Evolutionary conservation across 1,140 invertebrate genomes (phyloP), one percentile per base, ranked within the genome.

Genomic region (Macrosteles quadrilineatus): DNA sequence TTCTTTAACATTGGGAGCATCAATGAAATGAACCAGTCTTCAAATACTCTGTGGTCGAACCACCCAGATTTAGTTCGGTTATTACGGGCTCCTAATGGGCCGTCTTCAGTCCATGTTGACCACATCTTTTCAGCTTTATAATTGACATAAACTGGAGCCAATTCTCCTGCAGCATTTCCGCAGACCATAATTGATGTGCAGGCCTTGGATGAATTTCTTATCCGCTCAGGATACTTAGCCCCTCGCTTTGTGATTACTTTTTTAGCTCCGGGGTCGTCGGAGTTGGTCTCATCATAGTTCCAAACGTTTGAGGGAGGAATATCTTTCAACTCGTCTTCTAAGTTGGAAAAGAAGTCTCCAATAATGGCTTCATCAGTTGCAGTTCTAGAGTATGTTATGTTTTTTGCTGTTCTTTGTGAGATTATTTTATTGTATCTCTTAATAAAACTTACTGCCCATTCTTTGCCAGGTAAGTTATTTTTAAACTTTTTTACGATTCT

Each of bases 271-370:
- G 70, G 71, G 72, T 82, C 76, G 71, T 81, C 80, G 0, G 80
- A 69, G 73, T 81, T 81, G 4, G 80, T 83, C 73, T 82, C 78
- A 72, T 83, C 81, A 73, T 76, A 83, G 72, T 83, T 83, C 0
- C 78, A 67, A 19, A 83, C 78, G 63, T 78, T 75, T 31, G 67
- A 12, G 21, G 76, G 72, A 32, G 77, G 77, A 27, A 80, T 73
- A 29, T 74, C 73, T 73, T 78, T 45, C 11, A 82, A 29, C 21
- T 67, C 63, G 55, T 63, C 40, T 67, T 53, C 27, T 21, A 81
- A 68, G 72, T 81, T 71, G 17, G 73, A 64, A 67, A 78, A 76
- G 77, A 75, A 78, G 55, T 70, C 36, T 30, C 76, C 75, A 36
- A 73, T 19, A 25, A 30, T 21, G 11, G 64, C 66, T 23, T 40